phyloP scores from a whole-genome alignment of 2,797 vertebrate species.

The Darevskia mixta region DNA sequence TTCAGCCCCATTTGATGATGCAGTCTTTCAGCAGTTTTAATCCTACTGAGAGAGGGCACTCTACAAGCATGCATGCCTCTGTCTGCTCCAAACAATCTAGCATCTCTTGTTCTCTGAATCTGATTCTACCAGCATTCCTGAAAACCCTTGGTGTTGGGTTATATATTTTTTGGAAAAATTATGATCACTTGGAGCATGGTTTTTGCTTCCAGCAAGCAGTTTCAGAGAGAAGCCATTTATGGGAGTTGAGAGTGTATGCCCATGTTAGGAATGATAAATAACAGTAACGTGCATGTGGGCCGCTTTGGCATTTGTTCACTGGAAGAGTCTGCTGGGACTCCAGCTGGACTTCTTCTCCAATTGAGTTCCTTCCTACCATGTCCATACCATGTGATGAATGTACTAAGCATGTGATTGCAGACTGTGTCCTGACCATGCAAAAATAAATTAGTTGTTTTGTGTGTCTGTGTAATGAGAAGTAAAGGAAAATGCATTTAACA shows the following conservation, averaged over 20 bases:
- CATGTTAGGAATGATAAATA: constrained; percentile 14
- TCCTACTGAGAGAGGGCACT: neutral
- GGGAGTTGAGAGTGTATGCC: neutral
- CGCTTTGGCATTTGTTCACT: neutral
- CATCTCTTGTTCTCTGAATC: neutral
- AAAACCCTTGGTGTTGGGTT: neutral
- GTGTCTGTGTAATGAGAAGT: neutral
- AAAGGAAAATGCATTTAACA: neutral
- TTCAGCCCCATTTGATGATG: constrained; percentile 27
- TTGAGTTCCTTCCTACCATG: neutral
- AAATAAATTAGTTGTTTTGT: neutral
- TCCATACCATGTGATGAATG: neutral
- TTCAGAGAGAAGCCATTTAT: constrained; percentile 7
- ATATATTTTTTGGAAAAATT: neutral
- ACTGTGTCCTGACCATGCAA: neutral
- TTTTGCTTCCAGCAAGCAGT: neutral
- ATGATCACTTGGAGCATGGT: neutral
- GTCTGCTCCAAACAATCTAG: neutral
- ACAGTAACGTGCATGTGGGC: neutral
- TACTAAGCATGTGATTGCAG: neutral
- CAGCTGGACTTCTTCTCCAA: neutral
- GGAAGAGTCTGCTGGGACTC: neutral
- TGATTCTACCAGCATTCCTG: neutral
- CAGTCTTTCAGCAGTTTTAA: constrained; percentile 5
- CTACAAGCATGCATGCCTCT: neutral